Conservation (phyloP, 2,888 invertebrate species). For the Ellobium chinense region DNA sequence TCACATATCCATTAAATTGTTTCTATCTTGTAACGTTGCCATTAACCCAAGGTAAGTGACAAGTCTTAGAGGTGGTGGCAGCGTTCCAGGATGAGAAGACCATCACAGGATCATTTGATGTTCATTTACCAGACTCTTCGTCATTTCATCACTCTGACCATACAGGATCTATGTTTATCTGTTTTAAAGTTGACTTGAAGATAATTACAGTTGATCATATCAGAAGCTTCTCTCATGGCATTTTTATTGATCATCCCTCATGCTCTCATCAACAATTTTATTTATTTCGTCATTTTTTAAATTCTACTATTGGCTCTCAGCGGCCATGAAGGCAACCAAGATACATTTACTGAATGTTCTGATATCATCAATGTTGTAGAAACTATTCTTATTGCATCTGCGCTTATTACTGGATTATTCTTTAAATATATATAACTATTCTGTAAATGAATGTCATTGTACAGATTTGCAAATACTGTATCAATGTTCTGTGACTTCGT, state of each 20-base stretch:
- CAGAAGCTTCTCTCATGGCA: conserved; percentile 19
- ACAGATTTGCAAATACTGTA: conserved; percentile 14
- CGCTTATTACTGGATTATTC: neutral
- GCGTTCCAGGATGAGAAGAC: too few relatives aligned
- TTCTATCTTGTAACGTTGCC: too few relatives aligned
- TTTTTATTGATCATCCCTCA: neutral
- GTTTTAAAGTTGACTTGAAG: conserved; percentile 3
- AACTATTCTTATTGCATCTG: conserved; percentile 5
- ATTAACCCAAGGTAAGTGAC: too few relatives aligned
- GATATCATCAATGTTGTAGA: conserved; percentile 10
- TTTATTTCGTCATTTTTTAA: neutral
- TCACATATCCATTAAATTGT: too few relatives aligned
- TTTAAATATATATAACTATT: neutral
- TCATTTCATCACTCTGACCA: too few relatives aligned
- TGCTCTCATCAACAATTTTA: neutral
- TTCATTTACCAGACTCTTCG: too few relatives aligned
- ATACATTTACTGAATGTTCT: neutral
- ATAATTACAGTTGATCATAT: conserved; percentile 16
- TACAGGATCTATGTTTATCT: conserved; percentile 9
- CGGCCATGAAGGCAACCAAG: conserved; percentile 25
- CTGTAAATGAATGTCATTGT: conserved; percentile 26
- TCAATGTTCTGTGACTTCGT: conserved; percentile 9
- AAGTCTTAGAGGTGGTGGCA: too few relatives aligned
- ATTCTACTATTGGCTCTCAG: conserved; percentile 26
- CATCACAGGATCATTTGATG: too few relatives aligned